phyloP scores from a whole-genome alignment of 2,113 vertebrate genomes.

The Panurus biarmicus region DNA sequence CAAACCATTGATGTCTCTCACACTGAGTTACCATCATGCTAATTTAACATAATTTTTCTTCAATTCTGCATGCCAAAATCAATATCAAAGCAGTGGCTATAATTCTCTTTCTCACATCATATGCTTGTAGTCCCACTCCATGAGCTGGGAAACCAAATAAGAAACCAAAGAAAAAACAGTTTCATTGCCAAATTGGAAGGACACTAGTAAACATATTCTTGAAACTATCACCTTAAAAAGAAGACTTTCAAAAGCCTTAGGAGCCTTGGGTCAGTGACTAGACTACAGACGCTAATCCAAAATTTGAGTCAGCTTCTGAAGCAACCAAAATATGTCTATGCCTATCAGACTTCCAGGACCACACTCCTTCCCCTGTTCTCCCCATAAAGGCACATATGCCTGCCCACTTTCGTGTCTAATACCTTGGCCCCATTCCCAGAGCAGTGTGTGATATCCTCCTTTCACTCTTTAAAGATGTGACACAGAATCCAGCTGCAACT shows the following conservation, averaged over 20 bases:
- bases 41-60: neutral
- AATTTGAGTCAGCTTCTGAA: neutral
- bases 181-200: neutral
- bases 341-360: neutral
- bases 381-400: neutral
- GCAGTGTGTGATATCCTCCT: neutral
- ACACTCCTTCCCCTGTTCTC: neutral
- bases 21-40: neutral
- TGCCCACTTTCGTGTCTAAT: neutral
- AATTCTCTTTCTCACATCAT: neutral
- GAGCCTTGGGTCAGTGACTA: neutral
- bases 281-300: neutral
- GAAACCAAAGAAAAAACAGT: neutral
- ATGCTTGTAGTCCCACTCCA: neutral
- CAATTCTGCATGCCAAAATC: neutral
- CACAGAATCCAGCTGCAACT: slow-evolving; percentile 5
- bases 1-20: neutral
- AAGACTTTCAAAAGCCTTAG: neutral
- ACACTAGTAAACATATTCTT: neutral
- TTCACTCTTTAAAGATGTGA: neutral
- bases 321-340: neutral
- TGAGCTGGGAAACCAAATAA: neutral
- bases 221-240: neutral
- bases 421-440: neutral
- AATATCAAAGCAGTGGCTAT: neutral